Percentiles rank a stretch among this genome's conserved stretches.
These are phyloP conservation scores for Malthinus seriepunctatus DNA, from an alignment of 2,888 invertebrate species.

Conservation along the genomic window DNA sequence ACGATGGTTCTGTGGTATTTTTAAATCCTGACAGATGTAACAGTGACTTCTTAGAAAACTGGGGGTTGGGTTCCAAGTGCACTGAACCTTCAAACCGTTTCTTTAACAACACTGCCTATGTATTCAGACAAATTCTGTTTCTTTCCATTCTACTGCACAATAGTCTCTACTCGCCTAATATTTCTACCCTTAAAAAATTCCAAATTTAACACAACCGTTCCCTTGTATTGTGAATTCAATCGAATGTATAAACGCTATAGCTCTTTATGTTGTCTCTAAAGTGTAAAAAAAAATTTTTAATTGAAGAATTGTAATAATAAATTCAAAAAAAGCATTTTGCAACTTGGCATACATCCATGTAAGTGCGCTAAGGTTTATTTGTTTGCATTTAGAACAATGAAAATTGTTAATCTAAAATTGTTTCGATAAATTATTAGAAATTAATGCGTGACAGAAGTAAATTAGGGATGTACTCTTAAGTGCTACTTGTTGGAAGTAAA, in stretches of 20 bases:
- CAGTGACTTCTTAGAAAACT: constrained; percentile 39
- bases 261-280: too few species aligned
- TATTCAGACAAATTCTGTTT: constrained; percentile 33
- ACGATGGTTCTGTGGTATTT: constrained; percentile 32
- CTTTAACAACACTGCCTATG: constrained; percentile 26
- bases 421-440: background rate
- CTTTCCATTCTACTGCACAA: constrained; percentile 32
- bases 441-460: constrained; percentile 7
- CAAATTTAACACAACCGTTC: constrained; percentile 22
- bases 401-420: background rate
- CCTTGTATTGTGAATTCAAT: constrained; percentile 7
- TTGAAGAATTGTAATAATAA: background rate
- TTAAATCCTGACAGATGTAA: constrained; percentile 36
- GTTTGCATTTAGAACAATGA: too few species aligned
- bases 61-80: constrained; percentile 35
- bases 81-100: constrained; percentile 35
- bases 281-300: background rate
- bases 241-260: background rate
- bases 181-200: constrained; percentile 29
- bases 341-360: too few species aligned
- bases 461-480: constrained; percentile 8
- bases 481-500: background rate
- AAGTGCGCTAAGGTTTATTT: too few species aligned
- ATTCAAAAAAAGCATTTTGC: background rate
- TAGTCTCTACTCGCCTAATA: constrained; percentile 19